Evolutionary conservation across 2,113 vertebrate species (phyloP), one percentile per base, ranked within the genome.

Genomic region (Zeus faber): DNA sequence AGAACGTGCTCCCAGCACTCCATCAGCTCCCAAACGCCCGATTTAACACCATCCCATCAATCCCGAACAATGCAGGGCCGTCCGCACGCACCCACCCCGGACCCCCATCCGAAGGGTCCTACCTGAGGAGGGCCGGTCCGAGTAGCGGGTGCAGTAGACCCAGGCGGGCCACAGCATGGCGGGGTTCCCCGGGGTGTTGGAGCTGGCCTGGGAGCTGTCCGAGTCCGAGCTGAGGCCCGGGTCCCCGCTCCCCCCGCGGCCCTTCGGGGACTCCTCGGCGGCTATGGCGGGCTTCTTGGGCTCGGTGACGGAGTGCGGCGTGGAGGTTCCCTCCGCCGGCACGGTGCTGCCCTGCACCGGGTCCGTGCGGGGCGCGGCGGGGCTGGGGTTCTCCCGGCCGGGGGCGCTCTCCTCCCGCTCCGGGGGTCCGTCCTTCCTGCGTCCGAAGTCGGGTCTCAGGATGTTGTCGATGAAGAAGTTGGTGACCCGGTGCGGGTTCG

Each of bases 391-490:
- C 67, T 91, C 88, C 61, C 86, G 67, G 62, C 77, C 66, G 33
- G 65, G 76, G 52, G 65, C 76, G n/a, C 77, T 76, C 52, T 82
- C 90, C 8, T 91, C 88, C 2, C 72, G 83, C 57, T 70, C 71
- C 13, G 85, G 65, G 16, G 22, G 74, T 3, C 81, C 87, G 47
- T 95, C 95, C 72, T 95, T 95, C 72, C 90, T 91, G 58, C 91
- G 87, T 16, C 95, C 94, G 72, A 97, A 97, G 81, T 97, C 94
- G 24, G 95, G 95, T 67, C 94, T 89, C 49, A 96, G 77, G 83
- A 97, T 97, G 85, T 97, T 95, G 84, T 96, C 94, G 81, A 97
- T 97, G 88, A 97, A 97, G 82, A 97, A 97, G 91, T 97, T 97
- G 79, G 95, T 97, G 85, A 97, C 85, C 72, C 95, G 89, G 75